Evolutionary conservation across 2,888 invertebrate species (phyloP).

Genomic region (Colletes collaris): DNA sequence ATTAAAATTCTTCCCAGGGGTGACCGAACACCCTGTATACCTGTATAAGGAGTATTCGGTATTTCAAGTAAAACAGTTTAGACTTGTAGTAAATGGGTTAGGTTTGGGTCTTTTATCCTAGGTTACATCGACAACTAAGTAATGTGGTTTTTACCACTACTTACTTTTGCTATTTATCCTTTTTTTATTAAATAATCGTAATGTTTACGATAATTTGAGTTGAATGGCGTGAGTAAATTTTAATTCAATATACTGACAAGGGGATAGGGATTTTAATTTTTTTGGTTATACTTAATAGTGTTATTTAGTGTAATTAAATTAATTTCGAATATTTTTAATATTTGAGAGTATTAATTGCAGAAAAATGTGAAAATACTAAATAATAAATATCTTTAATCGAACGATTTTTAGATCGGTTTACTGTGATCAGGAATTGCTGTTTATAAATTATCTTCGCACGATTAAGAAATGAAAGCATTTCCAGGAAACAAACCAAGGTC

Average conservation of each 20-base stretch:
- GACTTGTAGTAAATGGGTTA: too few relatives aligned
- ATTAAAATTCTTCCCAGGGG: too few relatives aligned
- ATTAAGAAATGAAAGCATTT: slow-evolving; percentile 62
- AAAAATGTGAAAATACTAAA: neutral
- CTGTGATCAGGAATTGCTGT: slow-evolving; percentile 74
- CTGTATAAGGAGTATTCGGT: too few relatives aligned
- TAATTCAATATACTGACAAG: neutral
- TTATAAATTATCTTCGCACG: slow-evolving; percentile 61
- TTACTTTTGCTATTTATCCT: neutral
- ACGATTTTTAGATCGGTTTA: neutral
- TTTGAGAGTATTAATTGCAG: neutral
- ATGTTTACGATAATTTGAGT: neutral
- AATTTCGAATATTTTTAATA: neutral
- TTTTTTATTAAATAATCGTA: neutral
- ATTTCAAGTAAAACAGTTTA: too few relatives aligned
- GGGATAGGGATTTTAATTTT: neutral
- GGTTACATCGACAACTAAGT: too few relatives aligned
- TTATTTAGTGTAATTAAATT: neutral
- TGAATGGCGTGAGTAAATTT: neutral
- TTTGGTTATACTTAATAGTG: neutral
- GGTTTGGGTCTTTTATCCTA: too few relatives aligned
- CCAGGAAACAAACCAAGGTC: slow-evolving; percentile 85
- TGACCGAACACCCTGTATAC: too few relatives aligned
- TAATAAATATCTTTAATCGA: neutral
- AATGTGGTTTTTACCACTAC: neutral